These are phyloP conservation scores for Paradisaea rubra DNA, from an alignment of 2,113 vertebrate species.

Conservation along the genomic window DNA sequence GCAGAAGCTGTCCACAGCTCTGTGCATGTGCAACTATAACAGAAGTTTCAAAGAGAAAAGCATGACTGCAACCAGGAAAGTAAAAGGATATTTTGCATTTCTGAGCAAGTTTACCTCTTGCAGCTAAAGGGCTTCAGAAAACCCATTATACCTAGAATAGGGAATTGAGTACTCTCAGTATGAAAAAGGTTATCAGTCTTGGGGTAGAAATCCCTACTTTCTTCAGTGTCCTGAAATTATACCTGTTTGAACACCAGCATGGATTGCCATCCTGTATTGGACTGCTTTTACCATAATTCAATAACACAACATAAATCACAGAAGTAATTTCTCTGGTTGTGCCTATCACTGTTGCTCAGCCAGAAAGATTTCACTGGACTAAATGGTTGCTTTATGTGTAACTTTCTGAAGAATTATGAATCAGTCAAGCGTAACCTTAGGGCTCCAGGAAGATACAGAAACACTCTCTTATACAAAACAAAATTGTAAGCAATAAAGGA, in stretches of 20 bases:
- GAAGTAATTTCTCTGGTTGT: not conserved
- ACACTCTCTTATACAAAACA: not conserved
- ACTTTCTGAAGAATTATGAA: not conserved
- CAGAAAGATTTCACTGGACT: not conserved
- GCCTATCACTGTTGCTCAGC: not conserved
- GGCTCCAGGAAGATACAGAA: not conserved
- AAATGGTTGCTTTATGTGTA: not conserved
- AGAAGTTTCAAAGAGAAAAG: not conserved
- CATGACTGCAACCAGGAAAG: not conserved
- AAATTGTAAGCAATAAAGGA: not conserved
- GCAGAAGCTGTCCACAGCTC: not conserved
- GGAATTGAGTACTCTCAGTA: not conserved
- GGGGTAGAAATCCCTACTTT: not conserved
- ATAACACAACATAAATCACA: not conserved
- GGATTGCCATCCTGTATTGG: not conserved
- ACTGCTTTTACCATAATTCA: not conserved
- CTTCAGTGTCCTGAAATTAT: not conserved
- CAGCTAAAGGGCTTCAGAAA: not conserved
- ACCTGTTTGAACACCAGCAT: not conserved
- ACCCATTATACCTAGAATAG: not conserved
- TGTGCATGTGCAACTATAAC: not conserved
- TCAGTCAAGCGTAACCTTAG: not conserved
- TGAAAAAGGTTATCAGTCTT: not conserved
- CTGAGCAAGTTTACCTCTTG: not conserved
- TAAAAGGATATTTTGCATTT: not conserved